Evolutionary conservation across 2,888 invertebrate genomes (phyloP).

Genomic region (Acanthosepion esculentum): DNA sequence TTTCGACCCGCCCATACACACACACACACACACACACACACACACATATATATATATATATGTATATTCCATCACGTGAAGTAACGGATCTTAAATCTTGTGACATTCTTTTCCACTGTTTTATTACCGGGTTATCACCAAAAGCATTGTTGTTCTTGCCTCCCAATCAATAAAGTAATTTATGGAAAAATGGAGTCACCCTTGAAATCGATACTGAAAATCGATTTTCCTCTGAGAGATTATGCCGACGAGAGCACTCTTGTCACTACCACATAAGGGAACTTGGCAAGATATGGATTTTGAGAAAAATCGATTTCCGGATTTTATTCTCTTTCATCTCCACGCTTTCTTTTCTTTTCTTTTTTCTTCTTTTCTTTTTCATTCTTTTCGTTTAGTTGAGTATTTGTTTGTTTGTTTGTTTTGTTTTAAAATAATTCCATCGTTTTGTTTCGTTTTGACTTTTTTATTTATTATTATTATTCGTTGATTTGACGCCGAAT

Average conservation of each 20-base stretch:
- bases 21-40: too few species aligned
- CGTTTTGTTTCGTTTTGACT: background rate
- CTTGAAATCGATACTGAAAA: background rate
- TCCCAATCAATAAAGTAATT: background rate
- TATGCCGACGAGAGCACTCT: background rate
- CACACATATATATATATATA: too few species aligned
- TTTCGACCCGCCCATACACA: too few species aligned
- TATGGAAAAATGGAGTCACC: constrained; percentile 2
- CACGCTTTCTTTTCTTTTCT: background rate
- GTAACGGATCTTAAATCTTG: background rate
- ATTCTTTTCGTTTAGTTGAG: background rate
- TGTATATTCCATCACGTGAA: background rate
- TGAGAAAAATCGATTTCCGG: background rate
- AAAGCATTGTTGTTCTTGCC: background rate
- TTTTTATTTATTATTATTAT: background rate
- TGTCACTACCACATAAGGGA: background rate
- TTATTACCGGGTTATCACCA: background rate
- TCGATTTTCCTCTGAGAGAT: background rate
- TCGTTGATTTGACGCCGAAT: background rate
- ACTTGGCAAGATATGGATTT: background rate
- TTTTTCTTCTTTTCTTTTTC: background rate
- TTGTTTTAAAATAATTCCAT: background rate
- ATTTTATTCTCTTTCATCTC: background rate
- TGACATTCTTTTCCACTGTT: background rate
- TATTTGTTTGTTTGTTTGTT: background rate